These are phyloP conservation scores for Heliconius hewitsoni DNA, from an alignment of 1,140 invertebrate species.

Conservation along the genomic window DNA sequence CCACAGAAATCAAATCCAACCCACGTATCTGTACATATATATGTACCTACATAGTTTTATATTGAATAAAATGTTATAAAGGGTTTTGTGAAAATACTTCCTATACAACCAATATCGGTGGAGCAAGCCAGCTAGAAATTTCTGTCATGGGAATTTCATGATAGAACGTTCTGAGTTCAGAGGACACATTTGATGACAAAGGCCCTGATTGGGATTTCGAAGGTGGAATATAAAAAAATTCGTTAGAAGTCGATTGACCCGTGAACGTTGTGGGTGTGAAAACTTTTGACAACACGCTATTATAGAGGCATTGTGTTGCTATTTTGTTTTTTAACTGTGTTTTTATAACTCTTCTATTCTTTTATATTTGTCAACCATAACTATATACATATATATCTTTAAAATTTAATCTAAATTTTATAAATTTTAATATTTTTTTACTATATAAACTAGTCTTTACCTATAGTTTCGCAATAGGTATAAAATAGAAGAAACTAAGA, in stretches of 20 bases:
- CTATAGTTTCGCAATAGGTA: too few species aligned
- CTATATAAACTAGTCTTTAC: too few species aligned
- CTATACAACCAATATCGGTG: neutral
- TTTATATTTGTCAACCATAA: too few species aligned
- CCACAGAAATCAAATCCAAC: neutral
- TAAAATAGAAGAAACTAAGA: too few species aligned
- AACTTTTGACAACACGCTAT: neutral
- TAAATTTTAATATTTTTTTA: too few species aligned
- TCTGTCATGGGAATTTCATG: neutral
- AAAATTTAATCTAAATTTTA: too few species aligned
- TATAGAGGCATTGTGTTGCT: neutral
- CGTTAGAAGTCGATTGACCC: neutral
- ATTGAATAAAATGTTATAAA: neutral
- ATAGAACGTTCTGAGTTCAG: constrained; percentile 11
- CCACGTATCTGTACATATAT: neutral
- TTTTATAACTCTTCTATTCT: neutral
- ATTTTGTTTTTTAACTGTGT: neutral
- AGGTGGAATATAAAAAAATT: constrained; percentile 14
- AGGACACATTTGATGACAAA: constrained; percentile 23
- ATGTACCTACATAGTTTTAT: neutral
- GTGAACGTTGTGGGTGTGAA: neutral
- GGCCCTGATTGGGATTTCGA: constrained; percentile 18
- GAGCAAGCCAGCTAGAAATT: neutral
- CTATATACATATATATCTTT: too few species aligned
- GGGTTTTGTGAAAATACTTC: neutral